Evolutionary conservation across 2,797 vertebrate genomes (phyloP), one percentile per base, ranked within the genome.

Genomic region (Sylvilagus floridanus): DNA sequence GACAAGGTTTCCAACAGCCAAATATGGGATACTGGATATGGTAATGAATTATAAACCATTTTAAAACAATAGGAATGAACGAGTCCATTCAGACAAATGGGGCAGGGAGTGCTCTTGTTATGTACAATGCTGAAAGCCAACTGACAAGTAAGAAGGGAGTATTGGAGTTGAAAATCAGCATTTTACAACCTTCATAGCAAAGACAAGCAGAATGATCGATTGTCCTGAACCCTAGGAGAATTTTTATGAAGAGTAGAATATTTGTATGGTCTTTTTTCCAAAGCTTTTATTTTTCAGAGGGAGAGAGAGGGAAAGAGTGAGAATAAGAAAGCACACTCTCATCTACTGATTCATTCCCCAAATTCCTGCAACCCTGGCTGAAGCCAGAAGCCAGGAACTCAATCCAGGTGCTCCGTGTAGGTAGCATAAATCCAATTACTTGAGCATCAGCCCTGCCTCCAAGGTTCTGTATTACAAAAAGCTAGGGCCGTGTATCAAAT

Each of bases 181-280:
- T 90, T 93, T 77, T 71, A 63, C 22, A 88, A 50, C 26, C 11
- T 57, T 81, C 11, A 54, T 0, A 52, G 42, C 10, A 84, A 63
- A 88, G 47, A 91, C 19, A 65, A 69, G 19, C 17, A 92, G 52
- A 84, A 82, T 42, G 30, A 93, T 60, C 79, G 54, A 72, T 9
- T 12, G 35, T 81, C 9, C 28, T 71, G 73, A 42, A 62, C 84
- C 26, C 54, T 42, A 88, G 17, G 14, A 65, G 30, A 68, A 84
- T 12, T 88, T 93, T 91, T 83, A 83, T 85, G 26, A 96, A 81
- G 4, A 90, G 12, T 42, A 6, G 9, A 71, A 84, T 85, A 85
- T 68, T 63, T 92, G 28, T 54, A 47, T 78, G 16, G 3, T 69
- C 62, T 71, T 94, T 57, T 57, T 17, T 57, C 54, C 16, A 57